A percentile compares a stretch with the other conserved stretches of the same genome.
Conservation (phyloP, 2,113 vertebrate species). For the Phalacrocorax pelagicus region DNA sequence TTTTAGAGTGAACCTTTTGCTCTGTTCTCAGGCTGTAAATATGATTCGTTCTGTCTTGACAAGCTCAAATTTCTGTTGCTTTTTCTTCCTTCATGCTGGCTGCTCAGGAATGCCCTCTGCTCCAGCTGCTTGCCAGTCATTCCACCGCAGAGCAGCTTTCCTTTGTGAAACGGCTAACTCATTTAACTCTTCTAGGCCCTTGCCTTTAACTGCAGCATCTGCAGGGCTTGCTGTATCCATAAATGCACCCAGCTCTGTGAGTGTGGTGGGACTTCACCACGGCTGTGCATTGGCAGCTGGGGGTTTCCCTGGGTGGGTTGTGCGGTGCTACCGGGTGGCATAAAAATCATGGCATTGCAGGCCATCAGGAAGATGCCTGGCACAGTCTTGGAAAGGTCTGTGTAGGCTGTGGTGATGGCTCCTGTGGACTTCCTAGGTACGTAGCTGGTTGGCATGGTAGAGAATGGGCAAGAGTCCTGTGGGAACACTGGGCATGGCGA, state of each 20-base stretch:
- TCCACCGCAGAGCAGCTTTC: background rate
- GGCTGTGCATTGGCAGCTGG: background rate
- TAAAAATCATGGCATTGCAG: background rate
- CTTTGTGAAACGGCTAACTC: background rate
- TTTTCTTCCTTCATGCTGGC: background rate
- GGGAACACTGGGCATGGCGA: background rate
- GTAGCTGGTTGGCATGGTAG: background rate
- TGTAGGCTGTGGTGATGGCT: background rate
- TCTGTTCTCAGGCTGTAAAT: background rate
- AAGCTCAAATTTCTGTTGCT: background rate
- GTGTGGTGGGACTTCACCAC: fast-evolving
- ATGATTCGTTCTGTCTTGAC: background rate
- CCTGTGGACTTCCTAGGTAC: background rate
- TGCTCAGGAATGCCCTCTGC: background rate
- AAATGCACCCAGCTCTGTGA: fast-evolving
- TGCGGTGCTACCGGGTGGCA: fast-evolving
- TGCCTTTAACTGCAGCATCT: background rate
- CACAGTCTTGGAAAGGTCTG: background rate
- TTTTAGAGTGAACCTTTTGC: background rate
- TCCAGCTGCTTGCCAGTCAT: background rate
- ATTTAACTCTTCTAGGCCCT: background rate
- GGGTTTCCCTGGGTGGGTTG: background rate
- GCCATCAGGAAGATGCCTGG: background rate
- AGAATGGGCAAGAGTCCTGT: background rate
- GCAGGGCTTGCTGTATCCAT: background rate